Evolutionary conservation across 2,113 vertebrate species (phyloP).

Genomic region (Lontra canadensis): DNA sequence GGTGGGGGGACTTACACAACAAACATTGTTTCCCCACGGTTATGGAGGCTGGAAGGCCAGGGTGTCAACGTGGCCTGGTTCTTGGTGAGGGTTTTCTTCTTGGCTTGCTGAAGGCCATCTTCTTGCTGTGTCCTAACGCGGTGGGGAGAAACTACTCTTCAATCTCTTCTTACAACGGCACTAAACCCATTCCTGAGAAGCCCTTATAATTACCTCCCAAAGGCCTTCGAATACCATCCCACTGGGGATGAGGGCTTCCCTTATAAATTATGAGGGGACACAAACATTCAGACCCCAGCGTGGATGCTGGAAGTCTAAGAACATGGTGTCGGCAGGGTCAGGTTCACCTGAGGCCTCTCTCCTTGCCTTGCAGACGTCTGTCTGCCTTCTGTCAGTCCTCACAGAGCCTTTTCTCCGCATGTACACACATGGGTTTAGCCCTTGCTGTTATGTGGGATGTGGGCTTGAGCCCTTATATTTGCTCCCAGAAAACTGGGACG

Average conservation of each 20-base stretch:
- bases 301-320: background rate
- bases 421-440: accelerated
- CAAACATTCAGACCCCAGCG: background rate
- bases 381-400: too few relatives aligned
- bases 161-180: background rate
- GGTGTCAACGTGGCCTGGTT: accelerated
- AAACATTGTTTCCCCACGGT: background rate
- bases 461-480: background rate
- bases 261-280: background rate
- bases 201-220: background rate
- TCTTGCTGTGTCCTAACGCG: background rate
- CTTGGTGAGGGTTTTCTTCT: background rate
- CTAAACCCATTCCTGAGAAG: background rate
- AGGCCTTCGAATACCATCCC: too few relatives aligned
- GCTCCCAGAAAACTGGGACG: background rate
- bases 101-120: background rate
- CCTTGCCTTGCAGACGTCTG: too few relatives aligned
- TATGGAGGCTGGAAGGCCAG: background rate
- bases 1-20: background rate
- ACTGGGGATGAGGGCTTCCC: background rate
- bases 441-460: too few relatives aligned
- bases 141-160: background rate
- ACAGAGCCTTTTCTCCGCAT: background rate
- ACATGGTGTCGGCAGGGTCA: background rate
- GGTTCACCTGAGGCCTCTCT: background rate